Evolutionary conservation across 1,140 invertebrate species (phyloP), one percentile per base, ranked within the genome.

Genomic region (Littorina saxatilis): DNA sequence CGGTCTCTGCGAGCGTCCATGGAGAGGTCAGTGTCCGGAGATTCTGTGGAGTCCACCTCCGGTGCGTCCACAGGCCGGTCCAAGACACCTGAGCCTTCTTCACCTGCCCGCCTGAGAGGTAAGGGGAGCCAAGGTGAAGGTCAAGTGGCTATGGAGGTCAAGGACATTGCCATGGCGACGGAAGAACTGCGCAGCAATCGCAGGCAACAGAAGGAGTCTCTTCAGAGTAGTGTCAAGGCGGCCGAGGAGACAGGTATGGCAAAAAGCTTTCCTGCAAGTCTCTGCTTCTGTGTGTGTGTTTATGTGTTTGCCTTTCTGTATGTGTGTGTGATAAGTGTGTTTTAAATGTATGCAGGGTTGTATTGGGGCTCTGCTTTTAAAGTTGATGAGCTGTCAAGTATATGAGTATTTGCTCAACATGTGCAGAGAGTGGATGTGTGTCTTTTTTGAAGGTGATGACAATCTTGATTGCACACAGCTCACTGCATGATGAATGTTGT

Each of bases 171-270:
- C 70, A 27, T 29, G n/a, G 70, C 40, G 13, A 73, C 70, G 0
- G 70, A 73, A 15, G 40, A 73, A 43, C 40, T 73, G 39, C 70
- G 70, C 39, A 73, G 23, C 40, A 13, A 23, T 17, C 70, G 70
- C 29, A 73, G 50, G 27, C 70, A 73, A n/a, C 70, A 73, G 43
- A n/a, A 39, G 4, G 70, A 73, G 7, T 17, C 66, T 23, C 35
- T 35, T 4, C 35, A 17, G 35, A 63, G 40, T n/a, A 9, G 40
- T 50, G 0, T 47, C 70, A 23, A 39, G 9, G 40, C 32, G n/a
- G 43, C 70, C n/a, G 37, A 73, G 40, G 40, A 73, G 50, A 73
- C 43, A 23, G 40, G 70, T 47, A 29, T n/a, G n/a, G n/a, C n/a
- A n/a, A n/a, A n/a, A n/a, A n/a, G n/a, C n/a, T n/a, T n/a, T n/a